A percentile compares a stretch with the other conserved stretches of the same genome.
These are phyloP conservation scores for Petrocephalus schoutedeni DNA, from an alignment of 2,797 vertebrate genomes.

Conservation along the genomic window DNA sequence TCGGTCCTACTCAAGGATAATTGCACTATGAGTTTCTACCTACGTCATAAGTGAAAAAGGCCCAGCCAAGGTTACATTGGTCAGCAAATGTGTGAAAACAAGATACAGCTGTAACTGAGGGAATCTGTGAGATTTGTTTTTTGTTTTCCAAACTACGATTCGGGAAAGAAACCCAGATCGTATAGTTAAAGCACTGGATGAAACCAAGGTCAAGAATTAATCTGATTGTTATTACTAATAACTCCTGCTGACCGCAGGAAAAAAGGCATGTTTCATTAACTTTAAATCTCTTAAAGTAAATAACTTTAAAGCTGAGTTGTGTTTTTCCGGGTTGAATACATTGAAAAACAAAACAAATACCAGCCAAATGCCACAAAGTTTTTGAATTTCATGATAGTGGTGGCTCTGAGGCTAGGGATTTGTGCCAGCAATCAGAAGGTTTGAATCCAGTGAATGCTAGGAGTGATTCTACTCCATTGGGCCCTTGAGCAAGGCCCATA, in stretches of 20 bases:
- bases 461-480: no score
- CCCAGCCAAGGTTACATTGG: background rate
- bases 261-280: background rate
- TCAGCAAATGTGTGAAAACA: background rate
- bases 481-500: no score
- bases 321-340: background rate
- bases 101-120: background rate
- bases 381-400: background rate
- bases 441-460: no score
- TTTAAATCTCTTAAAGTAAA: background rate
- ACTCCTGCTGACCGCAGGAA: background rate
- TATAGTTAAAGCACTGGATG: background rate
- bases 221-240: background rate
- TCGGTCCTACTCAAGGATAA: background rate
- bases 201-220: background rate
- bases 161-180: background rate
- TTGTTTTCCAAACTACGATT: background rate
- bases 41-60: background rate
- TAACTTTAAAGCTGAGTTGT: background rate
- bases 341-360: background rate
- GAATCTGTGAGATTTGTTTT: background rate
- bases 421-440: no score
- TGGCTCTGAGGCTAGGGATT: no score
- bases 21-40: background rate
- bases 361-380: background rate